These are phyloP conservation scores for Neoitamus cyanurus DNA, from an alignment of 2,888 invertebrate species.

Conservation along the genomic window DNA sequence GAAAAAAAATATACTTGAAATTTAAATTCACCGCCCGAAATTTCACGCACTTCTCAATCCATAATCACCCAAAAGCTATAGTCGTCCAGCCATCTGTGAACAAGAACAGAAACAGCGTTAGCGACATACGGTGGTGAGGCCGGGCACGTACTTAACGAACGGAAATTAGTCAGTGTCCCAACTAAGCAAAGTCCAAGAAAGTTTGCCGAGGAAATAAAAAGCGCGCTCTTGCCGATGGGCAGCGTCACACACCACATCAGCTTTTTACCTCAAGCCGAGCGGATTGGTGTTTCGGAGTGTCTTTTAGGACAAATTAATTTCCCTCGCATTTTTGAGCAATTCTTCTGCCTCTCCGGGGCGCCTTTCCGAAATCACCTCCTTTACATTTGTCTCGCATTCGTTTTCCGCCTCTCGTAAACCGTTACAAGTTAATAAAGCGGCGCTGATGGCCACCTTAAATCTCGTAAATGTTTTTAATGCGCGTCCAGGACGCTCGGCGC, in stretches of 20 bases:
- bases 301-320: not conserved
- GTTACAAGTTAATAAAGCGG: slow-evolving; percentile 35
- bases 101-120: not conserved
- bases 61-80: too few relatives aligned
- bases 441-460: slow-evolving; percentile 32
- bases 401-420: not conserved
- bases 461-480: slow-evolving; percentile 33
- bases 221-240: not conserved
- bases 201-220: not conserved
- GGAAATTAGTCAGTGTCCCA: not conserved
- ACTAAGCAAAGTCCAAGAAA: slow-evolving; percentile 1
- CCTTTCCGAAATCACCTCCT: not conserved
- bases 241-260: not conserved
- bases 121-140: not conserved
- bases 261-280: not conserved
- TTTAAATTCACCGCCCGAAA: not conserved
- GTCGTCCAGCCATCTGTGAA: not conserved
- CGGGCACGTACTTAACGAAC: not conserved
- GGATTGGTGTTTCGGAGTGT: not conserved
- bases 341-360: not conserved
- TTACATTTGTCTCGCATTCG: not conserved
- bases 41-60: not conserved
- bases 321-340: not conserved
- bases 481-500: not conserved
- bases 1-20: not conserved